Evolutionary conservation across 2,888 invertebrate genomes (phyloP).

Genomic region (Keiferia lycopersicella): DNA sequence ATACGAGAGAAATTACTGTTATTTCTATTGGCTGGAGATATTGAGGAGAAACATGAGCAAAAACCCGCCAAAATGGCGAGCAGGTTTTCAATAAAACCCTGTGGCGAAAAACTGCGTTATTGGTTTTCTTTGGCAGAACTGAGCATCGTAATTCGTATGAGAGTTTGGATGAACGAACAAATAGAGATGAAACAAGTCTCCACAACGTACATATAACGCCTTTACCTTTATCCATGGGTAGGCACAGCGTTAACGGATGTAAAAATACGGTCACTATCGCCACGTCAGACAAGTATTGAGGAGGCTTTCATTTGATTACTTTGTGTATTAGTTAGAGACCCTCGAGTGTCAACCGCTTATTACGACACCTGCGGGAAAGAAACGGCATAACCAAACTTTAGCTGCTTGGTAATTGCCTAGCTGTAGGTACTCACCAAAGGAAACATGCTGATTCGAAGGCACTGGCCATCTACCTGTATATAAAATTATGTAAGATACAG

Average conservation of each 20-base stretch:
- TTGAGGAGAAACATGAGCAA: slow-evolving; percentile 51
- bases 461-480: neutral
- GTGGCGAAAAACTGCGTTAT: slow-evolving; percentile 60
- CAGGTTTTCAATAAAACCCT: slow-evolving; percentile 71
- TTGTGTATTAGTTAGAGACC: too few relatives aligned
- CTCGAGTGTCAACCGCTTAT: too few relatives aligned
- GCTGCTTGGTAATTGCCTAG: neutral
- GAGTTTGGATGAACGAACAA: slow-evolving; percentile 31
- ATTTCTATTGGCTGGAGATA: slow-evolving; percentile 47
- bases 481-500: neutral
- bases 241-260: too few relatives aligned
- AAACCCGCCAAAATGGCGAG: slow-evolving; percentile 41
- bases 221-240: too few relatives aligned
- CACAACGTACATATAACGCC: too few relatives aligned
- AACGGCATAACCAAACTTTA: too few relatives aligned
- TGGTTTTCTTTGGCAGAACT: slow-evolving; percentile 61
- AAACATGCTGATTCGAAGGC: neutral
- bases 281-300: too few relatives aligned
- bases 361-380: too few relatives aligned
- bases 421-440: neutral
- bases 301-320: too few relatives aligned
- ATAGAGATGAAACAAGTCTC: slow-evolving; percentile 27
- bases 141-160: slow-evolving; percentile 41
- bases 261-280: too few relatives aligned
- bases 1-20: slow-evolving; percentile 40